These are phyloP conservation scores for Clinocottus analis DNA, from an alignment of 2,113 vertebrate species.

Conservation along the genomic window DNA sequence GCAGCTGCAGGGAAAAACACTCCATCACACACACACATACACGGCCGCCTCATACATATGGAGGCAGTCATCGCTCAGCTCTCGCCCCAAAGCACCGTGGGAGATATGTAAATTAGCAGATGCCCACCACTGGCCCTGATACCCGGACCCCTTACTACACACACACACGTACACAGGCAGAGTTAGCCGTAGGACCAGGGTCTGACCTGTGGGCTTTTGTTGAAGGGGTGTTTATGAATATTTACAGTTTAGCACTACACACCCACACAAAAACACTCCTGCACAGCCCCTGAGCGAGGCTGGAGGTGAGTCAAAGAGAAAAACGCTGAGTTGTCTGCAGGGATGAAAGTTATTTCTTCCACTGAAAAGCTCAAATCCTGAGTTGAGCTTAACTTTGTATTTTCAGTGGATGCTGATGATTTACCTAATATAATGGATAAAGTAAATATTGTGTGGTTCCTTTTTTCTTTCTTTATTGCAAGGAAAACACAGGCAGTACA, in stretches of 20 bases:
- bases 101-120: conserved; percentile 80
- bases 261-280: conserved; percentile 53
- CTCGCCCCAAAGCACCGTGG: conserved; percentile 72
- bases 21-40: conserved; percentile 15
- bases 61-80: conserved; percentile 68
- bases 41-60: conserved; percentile 80
- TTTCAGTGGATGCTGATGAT: not conserved
- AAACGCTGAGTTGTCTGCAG: conserved; percentile 61
- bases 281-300: conserved; percentile 42
- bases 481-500: not conserved
- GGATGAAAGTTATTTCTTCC: conserved; percentile 49
- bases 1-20: conserved; percentile 69
- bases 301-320: conserved; percentile 58
- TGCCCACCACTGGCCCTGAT: conserved; percentile 62
- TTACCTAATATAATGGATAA: not conserved
- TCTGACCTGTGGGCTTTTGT: conserved; percentile 67
- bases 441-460: not conserved
- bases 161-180: conserved; percentile 30
- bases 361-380: not conserved
- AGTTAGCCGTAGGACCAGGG: conserved; percentile 49
- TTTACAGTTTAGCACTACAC: conserved; percentile 75
- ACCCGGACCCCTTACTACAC: conserved; percentile 31
- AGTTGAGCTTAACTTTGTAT: conserved; percentile 25
- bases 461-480: not conserved
- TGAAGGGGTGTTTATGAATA: conserved; percentile 78